Percentiles rank a stretch among this genome's conserved stretches.
These are phyloP conservation scores for Aradus depressus DNA, from an alignment of 2,888 invertebrate species.

Conservation along the genomic window DNA sequence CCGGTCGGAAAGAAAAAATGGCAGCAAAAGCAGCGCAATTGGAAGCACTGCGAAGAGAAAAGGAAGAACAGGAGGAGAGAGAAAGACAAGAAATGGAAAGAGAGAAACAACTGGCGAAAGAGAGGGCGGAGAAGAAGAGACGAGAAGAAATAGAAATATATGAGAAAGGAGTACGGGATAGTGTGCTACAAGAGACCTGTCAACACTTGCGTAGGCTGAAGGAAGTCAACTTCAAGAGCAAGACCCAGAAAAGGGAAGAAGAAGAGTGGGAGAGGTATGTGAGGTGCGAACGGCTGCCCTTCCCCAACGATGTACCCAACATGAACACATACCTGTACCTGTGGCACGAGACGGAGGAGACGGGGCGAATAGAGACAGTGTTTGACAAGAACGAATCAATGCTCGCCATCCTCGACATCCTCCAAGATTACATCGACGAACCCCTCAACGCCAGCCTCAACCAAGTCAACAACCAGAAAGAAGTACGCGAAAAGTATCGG, in stretches of 20 bases:
- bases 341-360: constrained; percentile 40
- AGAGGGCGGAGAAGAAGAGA: constrained; percentile 24
- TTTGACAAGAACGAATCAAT: constrained; percentile 21
- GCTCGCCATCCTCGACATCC: constrained; percentile 20
- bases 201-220: constrained; percentile 17
- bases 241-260: constrained; percentile 22
- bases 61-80: constrained; percentile 39
- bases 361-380: constrained; percentile 21
- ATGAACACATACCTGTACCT: constrained; percentile 48
- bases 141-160: constrained; percentile 26
- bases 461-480: constrained; percentile 29
- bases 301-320: constrained; percentile 45
- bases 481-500: constrained; percentile 32
- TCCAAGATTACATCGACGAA: constrained; percentile 29
- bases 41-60: constrained; percentile 6
- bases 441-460: constrained; percentile 27
- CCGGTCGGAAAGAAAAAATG: constrained; percentile 10
- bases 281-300: constrained; percentile 49
- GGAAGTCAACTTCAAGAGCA: constrained; percentile 25
- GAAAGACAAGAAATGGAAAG: constrained; percentile 29
- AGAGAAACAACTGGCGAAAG: constrained; percentile 23
- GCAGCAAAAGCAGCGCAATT: constrained; percentile 14
- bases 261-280: constrained; percentile 48
- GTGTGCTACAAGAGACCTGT: constrained; percentile 16
- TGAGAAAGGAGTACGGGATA: constrained; percentile 25